A percentile compares a stretch with the other conserved stretches of the same genome.
phyloP scores from a whole-genome alignment of 2,113 vertebrate genomes.

The Forbesichthys agassizii region DNA sequence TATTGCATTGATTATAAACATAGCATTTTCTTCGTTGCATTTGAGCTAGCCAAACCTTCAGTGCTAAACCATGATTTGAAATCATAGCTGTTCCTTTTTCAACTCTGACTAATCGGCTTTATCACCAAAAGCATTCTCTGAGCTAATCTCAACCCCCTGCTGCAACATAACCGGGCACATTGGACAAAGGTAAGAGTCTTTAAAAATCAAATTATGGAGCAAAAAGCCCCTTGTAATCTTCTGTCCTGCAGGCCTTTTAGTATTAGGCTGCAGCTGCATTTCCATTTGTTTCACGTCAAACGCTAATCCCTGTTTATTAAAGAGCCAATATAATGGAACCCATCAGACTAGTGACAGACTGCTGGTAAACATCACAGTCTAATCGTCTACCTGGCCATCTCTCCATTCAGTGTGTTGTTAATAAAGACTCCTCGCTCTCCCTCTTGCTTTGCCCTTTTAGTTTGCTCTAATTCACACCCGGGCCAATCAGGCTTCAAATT shows the following conservation, averaged over 20 bases:
- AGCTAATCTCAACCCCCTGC: constrained; percentile 69
- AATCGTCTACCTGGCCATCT: neutral
- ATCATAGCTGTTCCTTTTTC: constrained; percentile 64
- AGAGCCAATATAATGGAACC: constrained; percentile 31
- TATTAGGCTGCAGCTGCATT: constrained; percentile 32
- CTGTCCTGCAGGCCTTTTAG: constrained; percentile 57
- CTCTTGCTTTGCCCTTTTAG: constrained; percentile 36
- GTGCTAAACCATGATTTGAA: constrained; percentile 1
- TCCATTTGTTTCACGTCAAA: constrained; percentile 48
- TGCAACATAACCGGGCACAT: constrained; percentile 56
- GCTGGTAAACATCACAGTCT: neutral
- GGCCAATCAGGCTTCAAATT: constrained; percentile 56
- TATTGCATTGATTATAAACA: no score
- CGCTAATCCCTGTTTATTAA: constrained; percentile 65
- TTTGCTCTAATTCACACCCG: constrained; percentile 40
- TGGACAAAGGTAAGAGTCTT: constrained; percentile 75
- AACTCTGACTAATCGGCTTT: constrained; percentile 73
- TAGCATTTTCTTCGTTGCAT: neutral
- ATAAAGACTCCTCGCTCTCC: constrained; percentile 3
- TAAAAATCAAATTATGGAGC: constrained; percentile 70
- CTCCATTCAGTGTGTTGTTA: neutral
- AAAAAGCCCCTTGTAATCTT: constrained; percentile 75
- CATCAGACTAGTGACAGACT: constrained; percentile 3
- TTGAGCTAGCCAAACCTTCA: constrained; percentile 3
- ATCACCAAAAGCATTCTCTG: constrained; percentile 57